Evolutionary conservation across 2,797 vertebrate genomes (phyloP), one percentile per base, ranked within the genome.

Genomic region (Lacerta agilis): DNA sequence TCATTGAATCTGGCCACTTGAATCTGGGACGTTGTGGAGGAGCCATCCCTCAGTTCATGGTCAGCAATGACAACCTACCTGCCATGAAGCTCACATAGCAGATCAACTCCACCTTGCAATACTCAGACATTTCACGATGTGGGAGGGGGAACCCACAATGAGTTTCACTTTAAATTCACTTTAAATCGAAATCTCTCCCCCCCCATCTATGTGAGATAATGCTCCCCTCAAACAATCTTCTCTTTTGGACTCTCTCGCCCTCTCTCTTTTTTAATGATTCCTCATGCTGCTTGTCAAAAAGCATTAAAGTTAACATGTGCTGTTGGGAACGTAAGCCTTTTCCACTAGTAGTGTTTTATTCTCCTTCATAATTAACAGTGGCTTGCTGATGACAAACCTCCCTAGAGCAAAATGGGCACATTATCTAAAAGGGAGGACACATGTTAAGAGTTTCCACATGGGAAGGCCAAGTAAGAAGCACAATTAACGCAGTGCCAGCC

Each of bases 291-390:
- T 90, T 96, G 96, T 97, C 96, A 96, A 93, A 87, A 91, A 91
- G 96, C 94, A 97, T 97, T 96, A 97, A 96, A 97, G 96, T 96
- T 94, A 96, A 94, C 95, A 91, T 93, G 92, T 90, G 92, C 95
- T 96, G 95, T 96, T 96, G 94, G 95, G 95, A 96, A 96, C 94
- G 97, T 95, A 96, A 94, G 91, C 94, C 93, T 96, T 96, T 97
- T 97, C 96, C 94, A 96, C 95, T 94, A 96, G 95, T 87, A 96
- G 94, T 94, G 93, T 97, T 97, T 97, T 96, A 95, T 97, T 97
- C 97, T 96, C 94, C 96, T 97, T 96, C 97, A 97, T 97, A 96
- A 97, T 97, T 97, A 97, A 97, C 96, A 96, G 96, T 94, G 85
- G 92, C 95, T 55, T 90, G 91, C 94, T 95, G 94, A 95, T 95